phyloP scores from a whole-genome alignment of 2,113 vertebrate genomes.

The Microcebus griseorufus region DNA sequence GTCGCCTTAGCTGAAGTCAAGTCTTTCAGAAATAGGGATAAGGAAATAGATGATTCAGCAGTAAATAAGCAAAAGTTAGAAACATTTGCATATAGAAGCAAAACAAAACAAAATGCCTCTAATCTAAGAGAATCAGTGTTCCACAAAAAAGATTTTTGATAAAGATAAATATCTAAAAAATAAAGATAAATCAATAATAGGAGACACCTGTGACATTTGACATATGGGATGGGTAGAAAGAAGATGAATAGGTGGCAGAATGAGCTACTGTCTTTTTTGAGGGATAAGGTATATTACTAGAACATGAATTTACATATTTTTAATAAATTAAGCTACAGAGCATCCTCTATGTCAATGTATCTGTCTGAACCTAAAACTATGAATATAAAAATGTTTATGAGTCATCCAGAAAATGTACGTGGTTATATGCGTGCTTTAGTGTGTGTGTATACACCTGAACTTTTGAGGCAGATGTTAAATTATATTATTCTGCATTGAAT shows the following conservation, averaged over 20 bases:
- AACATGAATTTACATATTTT: not conserved
- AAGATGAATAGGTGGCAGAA: not conserved
- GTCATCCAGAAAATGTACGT: not conserved
- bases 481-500: not conserved
- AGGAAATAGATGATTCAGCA: not conserved
- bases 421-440: not conserved
- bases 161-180: not conserved
- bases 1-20: not conserved
- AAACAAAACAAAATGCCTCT: not conserved
- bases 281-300: not conserved
- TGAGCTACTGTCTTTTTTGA: not conserved
- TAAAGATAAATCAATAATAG: not conserved
- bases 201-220: not conserved
- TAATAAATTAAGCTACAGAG: not conserved
- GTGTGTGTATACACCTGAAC: not conserved
- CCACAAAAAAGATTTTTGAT: not conserved
- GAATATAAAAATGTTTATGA: not conserved
- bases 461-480: not conserved
- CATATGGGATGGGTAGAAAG: not conserved
- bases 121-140: not conserved
- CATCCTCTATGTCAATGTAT: not conserved
- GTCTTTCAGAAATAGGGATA: not conserved
- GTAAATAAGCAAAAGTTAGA: not conserved
- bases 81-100: not conserved
- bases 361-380: not conserved